phyloP scores from a whole-genome alignment of 92 coral and sea anemone species.

The Parazoanthus darwini region DNA sequence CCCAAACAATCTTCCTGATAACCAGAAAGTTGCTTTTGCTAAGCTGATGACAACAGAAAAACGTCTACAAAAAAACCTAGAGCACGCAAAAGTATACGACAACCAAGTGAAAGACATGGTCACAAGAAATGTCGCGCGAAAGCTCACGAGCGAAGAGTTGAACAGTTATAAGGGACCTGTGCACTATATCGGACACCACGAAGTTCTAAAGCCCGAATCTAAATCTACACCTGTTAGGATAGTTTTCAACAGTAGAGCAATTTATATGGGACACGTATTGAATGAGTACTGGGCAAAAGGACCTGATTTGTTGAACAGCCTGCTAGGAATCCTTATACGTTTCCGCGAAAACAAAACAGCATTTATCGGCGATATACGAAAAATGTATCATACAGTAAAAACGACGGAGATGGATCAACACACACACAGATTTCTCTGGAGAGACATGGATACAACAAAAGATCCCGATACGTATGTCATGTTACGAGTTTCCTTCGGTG shows the following conservation, averaged over 20 bases:
- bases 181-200: constrained; percentile 51
- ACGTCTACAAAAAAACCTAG: constrained; percentile 21
- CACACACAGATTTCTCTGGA: constrained; percentile 48
- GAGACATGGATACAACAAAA: constrained; percentile 10
- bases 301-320: constrained; percentile 44
- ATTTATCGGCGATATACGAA: constrained; percentile 33
- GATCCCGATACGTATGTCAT: constrained; percentile 34
- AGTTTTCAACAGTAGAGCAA: constrained; percentile 60
- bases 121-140: constrained; percentile 47
- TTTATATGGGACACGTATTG: constrained; percentile 46
- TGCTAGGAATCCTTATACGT: constrained; percentile 49
- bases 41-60: constrained; percentile 46
- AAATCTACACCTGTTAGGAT: constrained; percentile 59
- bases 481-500: constrained; percentile 37
- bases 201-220: constrained; percentile 55
- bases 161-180: constrained; percentile 49
- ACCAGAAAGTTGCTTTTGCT: constrained; percentile 27
- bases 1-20: constrained; percentile 36
- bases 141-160: constrained; percentile 40
- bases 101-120: constrained; percentile 50
- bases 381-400: constrained; percentile 22
- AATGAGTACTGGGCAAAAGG: constrained; percentile 31
- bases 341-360: constrained; percentile 54
- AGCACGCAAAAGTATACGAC: constrained; percentile 18
- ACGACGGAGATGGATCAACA: constrained; percentile 28